Evolutionary conservation across 1,140 invertebrate genomes (phyloP), one percentile per base, ranked within the genome.

Genomic region (Dendrolimus kikuchii): DNA sequence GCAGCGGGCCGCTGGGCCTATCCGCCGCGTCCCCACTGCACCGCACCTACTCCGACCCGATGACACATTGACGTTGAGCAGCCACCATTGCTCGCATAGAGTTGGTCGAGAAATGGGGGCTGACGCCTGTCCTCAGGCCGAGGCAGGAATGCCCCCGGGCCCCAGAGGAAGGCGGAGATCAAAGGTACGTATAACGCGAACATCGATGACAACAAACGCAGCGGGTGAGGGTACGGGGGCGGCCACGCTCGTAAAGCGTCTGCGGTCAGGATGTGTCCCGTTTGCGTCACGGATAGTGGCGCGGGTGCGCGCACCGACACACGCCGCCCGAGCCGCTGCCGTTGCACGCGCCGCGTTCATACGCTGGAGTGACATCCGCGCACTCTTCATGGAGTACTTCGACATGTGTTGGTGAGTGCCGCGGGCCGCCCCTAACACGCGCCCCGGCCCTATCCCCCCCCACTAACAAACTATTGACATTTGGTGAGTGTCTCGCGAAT

Each of bases 11-110:
- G 68, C 73, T 71, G 66, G 74, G 76, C 71, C 66, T 66, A 65
- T 51, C 66, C 69, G 73, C 70, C 64, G 65, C 68, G 65, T 64
- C 71, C 63, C 68, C 66, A 58, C 67, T 63, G 66, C 73, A 60
- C 55, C 71, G 65, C 62, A 59, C 64, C 59, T 41, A 63, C 79
- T 74, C 69, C 76, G 74, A 81, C 61, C 76, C 76, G 72, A 86
- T 86, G 82, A 81, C 77, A 74, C 64, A 77, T 82, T 80, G 73
- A 73, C 51, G 57, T 83, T 72, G 78, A 83, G 63, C 79, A 81
- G 91, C 90, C 93, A 96, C 94, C 93, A 96, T 96, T 96, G 95
- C 95, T 91, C 94, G 94, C 90, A 94, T 96, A 93, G 94, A 96
- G 92, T 95, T 95, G 89, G 93, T 95, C 89, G 95, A 96, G 90